These are phyloP conservation scores for Zenarchopterus dispar DNA, from an alignment of 2,797 vertebrate species.

Conservation along the genomic window DNA sequence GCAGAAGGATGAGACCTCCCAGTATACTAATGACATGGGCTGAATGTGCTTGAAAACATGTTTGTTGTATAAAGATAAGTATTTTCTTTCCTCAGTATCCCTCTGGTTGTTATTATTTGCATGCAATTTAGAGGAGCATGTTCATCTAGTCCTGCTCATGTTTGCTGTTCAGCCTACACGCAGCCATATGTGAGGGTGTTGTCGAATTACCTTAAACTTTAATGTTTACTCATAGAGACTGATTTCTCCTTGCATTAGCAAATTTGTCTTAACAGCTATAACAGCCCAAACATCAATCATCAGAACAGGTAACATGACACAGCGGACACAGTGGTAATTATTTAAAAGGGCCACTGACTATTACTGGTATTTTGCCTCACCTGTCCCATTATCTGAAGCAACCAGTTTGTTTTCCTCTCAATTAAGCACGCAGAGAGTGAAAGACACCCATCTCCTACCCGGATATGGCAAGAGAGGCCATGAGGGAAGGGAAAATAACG, in stretches of 20 bases:
- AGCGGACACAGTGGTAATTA: conserved; percentile 64
- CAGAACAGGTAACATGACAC: conserved; percentile 33
- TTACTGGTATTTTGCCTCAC: conserved; percentile 73
- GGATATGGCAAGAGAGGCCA: conserved; percentile 56
- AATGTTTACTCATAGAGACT: conserved; percentile 44
- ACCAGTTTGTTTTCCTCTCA: conserved; percentile 78
- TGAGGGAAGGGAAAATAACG: conserved; percentile 66
- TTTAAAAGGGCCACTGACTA: conserved; percentile 74
- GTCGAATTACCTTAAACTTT: conserved; percentile 35
- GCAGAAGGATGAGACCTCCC: conserved; percentile 40
- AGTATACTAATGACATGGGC: conserved; percentile 35
- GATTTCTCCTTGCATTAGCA: conserved; percentile 45
- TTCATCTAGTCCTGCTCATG: conserved; percentile 24
- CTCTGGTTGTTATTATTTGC: conserved; percentile 30
- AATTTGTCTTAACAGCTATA: conserved; percentile 47
- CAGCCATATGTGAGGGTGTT: conserved; percentile 21
- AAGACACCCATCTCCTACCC: conserved; percentile 69
- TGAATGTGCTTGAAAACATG: conserved; percentile 25
- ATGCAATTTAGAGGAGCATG: conserved; percentile 21
- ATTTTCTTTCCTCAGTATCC: conserved; percentile 20
- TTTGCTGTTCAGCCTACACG: conserved; percentile 35
- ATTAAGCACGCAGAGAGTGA: conserved; percentile 71
- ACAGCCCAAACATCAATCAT: conserved; percentile 57
- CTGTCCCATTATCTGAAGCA: conserved; percentile 77
- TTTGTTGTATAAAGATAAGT: conserved; percentile 46